Evolutionary conservation across 2,888 invertebrate genomes (phyloP).

Genomic region (Mythimna loreyi): DNA sequence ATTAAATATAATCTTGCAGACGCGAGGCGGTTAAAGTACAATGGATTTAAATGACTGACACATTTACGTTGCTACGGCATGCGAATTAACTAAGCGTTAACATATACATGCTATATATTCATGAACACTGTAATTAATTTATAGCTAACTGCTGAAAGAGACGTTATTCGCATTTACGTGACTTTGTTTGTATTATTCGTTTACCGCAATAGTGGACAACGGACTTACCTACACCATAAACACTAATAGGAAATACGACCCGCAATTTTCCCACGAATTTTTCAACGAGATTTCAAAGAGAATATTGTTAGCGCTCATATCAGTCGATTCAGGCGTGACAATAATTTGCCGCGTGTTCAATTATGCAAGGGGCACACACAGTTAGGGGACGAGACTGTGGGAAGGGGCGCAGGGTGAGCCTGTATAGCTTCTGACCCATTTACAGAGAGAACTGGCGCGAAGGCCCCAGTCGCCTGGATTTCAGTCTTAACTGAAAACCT

Average conservation of each 20-base stretch:
- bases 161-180: constrained; percentile 11
- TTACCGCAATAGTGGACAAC: constrained; percentile 12
- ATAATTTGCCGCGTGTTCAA: constrained; percentile 89
- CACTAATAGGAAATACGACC: constrained; percentile 9
- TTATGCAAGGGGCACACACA: constrained; percentile 87
- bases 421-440: constrained; percentile 89
- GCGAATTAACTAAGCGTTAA: constrained; percentile 35
- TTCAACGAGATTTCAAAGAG: constrained; percentile 64
- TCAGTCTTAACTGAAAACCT: constrained; percentile 62
- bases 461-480: constrained; percentile 76
- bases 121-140: constrained; percentile 37
- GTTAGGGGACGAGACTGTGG: constrained; percentile 73
- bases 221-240: background rate
- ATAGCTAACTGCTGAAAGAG: constrained; percentile 28
- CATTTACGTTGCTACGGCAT: constrained; percentile 47
- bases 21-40: constrained; percentile 69
- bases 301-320: constrained; percentile 74
- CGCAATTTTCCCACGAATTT: constrained; percentile 19
- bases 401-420: constrained; percentile 69
- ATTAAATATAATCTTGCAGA: constrained; percentile 75
- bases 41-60: constrained; percentile 71
- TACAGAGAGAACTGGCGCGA: constrained; percentile 82
- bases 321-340: constrained; percentile 81
- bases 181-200: constrained; percentile 16
- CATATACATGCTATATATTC: constrained; percentile 25